phyloP scores from a whole-genome alignment of 2,113 vertebrate genomes.

The Pogonocichla stellata region DNA sequence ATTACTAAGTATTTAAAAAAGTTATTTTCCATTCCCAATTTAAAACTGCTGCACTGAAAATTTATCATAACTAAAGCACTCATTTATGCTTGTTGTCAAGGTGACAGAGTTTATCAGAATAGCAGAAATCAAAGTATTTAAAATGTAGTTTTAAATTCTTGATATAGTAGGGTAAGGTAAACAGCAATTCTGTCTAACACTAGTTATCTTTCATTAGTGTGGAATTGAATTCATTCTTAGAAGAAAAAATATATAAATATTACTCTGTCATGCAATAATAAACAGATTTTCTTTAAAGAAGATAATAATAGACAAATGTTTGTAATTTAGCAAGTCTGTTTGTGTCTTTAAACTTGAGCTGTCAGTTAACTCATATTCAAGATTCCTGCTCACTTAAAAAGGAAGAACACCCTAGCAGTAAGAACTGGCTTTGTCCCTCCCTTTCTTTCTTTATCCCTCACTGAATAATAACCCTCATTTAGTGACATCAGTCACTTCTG shows the following conservation, averaged over 20 bases:
- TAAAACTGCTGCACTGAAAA: not conserved
- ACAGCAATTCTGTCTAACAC: not conserved
- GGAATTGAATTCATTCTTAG: not conserved
- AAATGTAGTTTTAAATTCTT: not conserved
- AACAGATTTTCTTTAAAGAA: not conserved
- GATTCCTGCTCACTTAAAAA: not conserved
- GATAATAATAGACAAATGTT: not conserved
- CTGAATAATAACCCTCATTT: not conserved
- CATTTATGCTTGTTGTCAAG: conserved; percentile 23
- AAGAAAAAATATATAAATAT: not conserved
- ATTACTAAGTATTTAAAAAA: not conserved
- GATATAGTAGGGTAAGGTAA: not conserved
- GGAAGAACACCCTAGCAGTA: not conserved
- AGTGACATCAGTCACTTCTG: not conserved
- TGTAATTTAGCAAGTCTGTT: not conserved
- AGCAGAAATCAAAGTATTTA: conserved; percentile 1
- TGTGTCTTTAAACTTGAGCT: not conserved
- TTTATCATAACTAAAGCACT: not conserved
- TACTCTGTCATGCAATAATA: not conserved
- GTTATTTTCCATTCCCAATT: not conserved
- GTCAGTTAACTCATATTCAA: not conserved
- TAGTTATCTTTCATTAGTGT: not conserved
- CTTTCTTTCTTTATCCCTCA: not conserved
- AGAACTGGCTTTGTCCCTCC: not conserved
- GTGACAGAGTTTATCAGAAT: conserved; percentile 24